phyloP scores from a whole-genome alignment of 2,113 vertebrate genomes.

The Natator depressus region DNA sequence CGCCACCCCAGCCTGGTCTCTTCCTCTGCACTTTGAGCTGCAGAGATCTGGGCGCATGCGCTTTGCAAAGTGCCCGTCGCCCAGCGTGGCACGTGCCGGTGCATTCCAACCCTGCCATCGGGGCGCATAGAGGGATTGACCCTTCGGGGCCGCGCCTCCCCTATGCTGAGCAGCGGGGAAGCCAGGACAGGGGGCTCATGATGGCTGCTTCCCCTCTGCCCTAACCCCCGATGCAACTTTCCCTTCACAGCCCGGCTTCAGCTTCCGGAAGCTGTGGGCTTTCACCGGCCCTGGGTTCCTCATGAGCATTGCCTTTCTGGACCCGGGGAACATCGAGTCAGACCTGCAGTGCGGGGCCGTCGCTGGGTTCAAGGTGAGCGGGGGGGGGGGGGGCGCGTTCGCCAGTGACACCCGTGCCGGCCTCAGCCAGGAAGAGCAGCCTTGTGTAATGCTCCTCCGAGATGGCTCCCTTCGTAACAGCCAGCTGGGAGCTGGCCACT shows the following conservation, averaged over 20 bases:
- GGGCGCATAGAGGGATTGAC: no score
- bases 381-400: background rate
- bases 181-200: background rate
- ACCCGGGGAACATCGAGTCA: slow-evolving; percentile 84
- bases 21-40: no score
- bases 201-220: background rate
- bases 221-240: background rate
- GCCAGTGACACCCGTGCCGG: background rate
- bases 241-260: slow-evolving; percentile 74
- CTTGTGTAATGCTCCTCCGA: no score
- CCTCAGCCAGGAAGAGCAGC: no score
- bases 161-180: background rate
- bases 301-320: slow-evolving; percentile 87
- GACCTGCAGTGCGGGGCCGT: slow-evolving; percentile 80
- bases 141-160: no score
- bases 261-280: slow-evolving; percentile 83
- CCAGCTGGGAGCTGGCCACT: no score
- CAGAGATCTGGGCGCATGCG: no score
- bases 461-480: no score
- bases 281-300: slow-evolving; percentile 85
- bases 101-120: no score
- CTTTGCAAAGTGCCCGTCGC: no score
- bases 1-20: no score
- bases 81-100: no score
- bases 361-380: slow-evolving; percentile 82